phyloP scores from a whole-genome alignment of 2,797 vertebrate species.

The Syndactyla subalaris region DNA sequence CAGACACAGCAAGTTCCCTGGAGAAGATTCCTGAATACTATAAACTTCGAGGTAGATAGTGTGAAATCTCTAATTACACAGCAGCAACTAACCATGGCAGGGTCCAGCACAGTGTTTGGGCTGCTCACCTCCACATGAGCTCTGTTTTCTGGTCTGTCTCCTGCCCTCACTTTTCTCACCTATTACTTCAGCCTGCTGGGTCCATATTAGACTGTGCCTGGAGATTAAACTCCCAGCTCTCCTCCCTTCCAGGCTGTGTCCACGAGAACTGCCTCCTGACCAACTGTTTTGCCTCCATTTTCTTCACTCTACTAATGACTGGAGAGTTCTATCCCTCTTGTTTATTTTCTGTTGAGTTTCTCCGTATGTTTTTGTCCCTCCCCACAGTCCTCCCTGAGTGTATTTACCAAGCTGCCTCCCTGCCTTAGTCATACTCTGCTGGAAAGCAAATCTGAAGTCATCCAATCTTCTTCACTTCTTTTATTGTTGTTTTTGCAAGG shows the following conservation, averaged over 20 bases:
- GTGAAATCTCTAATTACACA: background rate
- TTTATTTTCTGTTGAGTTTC: background rate
- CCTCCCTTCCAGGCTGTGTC: background rate
- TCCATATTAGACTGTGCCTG: background rate
- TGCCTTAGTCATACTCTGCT: constrained; percentile 15
- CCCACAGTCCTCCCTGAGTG: background rate
- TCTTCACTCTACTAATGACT: background rate
- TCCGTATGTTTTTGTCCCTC: background rate
- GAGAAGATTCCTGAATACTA: background rate
- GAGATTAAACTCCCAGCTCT: background rate
- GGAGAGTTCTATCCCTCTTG: background rate
- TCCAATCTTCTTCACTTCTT: background rate
- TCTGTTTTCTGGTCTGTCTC: background rate
- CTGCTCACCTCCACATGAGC: background rate
- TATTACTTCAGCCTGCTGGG: background rate
- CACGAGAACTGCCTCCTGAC: background rate
- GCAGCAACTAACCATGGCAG: background rate
- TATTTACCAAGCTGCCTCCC: background rate
- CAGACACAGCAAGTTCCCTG: background rate
- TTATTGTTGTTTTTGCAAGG: constrained; percentile 28
- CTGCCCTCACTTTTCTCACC: background rate
- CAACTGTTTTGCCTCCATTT: background rate
- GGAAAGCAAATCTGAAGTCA: constrained; percentile 27
- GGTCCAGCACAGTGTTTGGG: background rate
- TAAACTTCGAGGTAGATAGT: background rate